phyloP scores from a whole-genome alignment of 2,888 invertebrate genomes.

The Criorhina ranunculi region DNA sequence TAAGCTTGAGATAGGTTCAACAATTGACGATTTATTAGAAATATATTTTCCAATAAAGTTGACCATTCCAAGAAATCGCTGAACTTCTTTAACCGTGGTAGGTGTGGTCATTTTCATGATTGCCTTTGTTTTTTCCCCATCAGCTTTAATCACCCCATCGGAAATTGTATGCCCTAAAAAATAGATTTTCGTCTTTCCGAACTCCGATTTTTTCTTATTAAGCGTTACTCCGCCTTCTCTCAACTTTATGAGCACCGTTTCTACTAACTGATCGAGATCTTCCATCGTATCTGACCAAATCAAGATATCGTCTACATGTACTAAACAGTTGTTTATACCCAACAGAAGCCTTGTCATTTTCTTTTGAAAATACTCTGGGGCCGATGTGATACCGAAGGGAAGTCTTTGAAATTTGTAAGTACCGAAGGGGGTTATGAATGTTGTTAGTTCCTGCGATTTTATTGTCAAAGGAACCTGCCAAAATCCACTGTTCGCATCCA shows the following conservation, averaged over 20 bases:
- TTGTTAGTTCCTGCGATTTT: conserved; percentile 16
- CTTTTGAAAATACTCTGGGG: conserved; percentile 36
- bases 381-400: conserved; percentile 43
- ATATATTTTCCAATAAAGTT: conserved; percentile 44
- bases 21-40: conserved; percentile 29
- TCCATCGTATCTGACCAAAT: conserved; percentile 10
- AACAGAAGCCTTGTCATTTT: conserved; percentile 26
- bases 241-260: conserved; percentile 13
- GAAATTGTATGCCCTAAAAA: conserved; percentile 34
- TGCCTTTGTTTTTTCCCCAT: conserved; percentile 28
- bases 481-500: conserved; percentile 25
- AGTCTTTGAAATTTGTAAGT: conserved; percentile 27
- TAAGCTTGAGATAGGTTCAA: conserved; percentile 13
- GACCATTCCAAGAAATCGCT: conserved; percentile 37
- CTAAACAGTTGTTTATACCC: conserved; percentile 13
- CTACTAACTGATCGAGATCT: conserved; percentile 12
- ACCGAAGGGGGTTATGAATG: conserved; percentile 18
- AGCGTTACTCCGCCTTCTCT: conserved; percentile 16
- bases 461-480: conserved; percentile 16
- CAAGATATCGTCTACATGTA: conserved; percentile 14
- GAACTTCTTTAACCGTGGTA: conserved; percentile 24
- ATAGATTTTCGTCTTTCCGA: conserved; percentile 15
- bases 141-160: conserved; percentile 15
- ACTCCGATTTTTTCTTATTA: conserved; percentile 14
- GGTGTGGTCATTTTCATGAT: conserved; percentile 27